phyloP scores from a whole-genome alignment of 2,113 vertebrate genomes.

The Chaetodon auriga region DNA sequence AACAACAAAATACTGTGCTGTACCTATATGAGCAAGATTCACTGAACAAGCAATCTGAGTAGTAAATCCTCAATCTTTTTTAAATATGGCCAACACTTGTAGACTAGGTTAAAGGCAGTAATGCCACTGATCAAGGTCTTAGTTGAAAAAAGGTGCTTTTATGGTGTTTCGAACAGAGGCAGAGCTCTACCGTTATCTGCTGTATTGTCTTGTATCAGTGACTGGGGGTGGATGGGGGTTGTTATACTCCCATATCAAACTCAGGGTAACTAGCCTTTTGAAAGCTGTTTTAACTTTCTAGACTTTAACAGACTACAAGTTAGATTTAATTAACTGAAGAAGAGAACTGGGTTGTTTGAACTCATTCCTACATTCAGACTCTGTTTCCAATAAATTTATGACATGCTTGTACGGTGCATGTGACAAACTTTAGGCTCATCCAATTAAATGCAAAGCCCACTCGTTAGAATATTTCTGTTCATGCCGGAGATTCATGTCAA shows the following conservation, averaged over 20 bases:
- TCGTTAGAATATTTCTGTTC: slow-evolving; percentile 59
- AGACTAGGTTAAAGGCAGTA: background rate
- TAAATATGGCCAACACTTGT: background rate
- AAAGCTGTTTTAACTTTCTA: slow-evolving; percentile 42
- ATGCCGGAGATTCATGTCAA: slow-evolving; percentile 44
- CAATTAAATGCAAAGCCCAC: slow-evolving; percentile 65
- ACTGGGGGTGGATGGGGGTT: background rate
- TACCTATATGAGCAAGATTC: background rate
- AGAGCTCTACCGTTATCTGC: background rate
- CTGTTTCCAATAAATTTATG: slow-evolving; percentile 36
- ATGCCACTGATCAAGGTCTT: background rate
- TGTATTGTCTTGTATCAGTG: slow-evolving; percentile 8
- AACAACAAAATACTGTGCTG: background rate
- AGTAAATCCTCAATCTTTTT: background rate
- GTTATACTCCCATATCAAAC: background rate
- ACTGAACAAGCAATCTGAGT: background rate
- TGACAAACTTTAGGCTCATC: slow-evolving; percentile 56
- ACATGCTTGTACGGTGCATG: slow-evolving; percentile 37
- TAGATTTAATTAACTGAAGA: slow-evolving; percentile 61
- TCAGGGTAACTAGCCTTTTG: slow-evolving; percentile 18
- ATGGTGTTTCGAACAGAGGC: background rate
- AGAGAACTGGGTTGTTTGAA: slow-evolving; percentile 34
- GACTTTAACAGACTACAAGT: slow-evolving; percentile 23
- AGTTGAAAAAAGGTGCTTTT: background rate
- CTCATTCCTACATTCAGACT: slow-evolving; percentile 30